A percentile compares a stretch with the other conserved stretches of the same genome.
Evolutionary conservation across 2,888 invertebrate species (phyloP).

Genomic region (Dendrolimus houi): DNA sequence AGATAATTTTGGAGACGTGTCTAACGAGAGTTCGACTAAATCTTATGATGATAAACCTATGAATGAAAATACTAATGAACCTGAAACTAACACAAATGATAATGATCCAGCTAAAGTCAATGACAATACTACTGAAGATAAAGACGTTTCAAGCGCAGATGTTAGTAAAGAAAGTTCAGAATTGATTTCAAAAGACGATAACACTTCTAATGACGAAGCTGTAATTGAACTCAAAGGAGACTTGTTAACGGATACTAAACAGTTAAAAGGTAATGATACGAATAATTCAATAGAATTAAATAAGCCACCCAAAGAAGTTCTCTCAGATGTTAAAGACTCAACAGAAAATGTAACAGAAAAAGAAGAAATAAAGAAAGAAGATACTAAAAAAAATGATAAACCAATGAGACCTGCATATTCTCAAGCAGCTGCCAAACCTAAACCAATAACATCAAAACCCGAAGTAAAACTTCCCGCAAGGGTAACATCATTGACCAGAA

Average conservation of each 20-base stretch:
- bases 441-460: constrained; percentile 39
- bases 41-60: constrained; percentile 22
- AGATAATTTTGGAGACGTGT: constrained; percentile 55
- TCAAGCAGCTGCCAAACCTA: constrained; percentile 71
- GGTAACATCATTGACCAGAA: constrained; percentile 40
- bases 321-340: neutral
- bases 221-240: neutral
- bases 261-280: neutral
- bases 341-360: neutral
- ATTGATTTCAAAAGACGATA: neutral
- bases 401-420: constrained; percentile 59
- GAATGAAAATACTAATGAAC: constrained; percentile 7
- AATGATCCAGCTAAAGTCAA: neutral
- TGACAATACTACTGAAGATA: constrained; percentile 4
- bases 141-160: neutral
- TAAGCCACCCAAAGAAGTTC: neutral
- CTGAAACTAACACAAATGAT: constrained; percentile 2
- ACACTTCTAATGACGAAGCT: neutral
- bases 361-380: constrained; percentile 25
- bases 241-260: neutral
- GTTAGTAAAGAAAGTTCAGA: neutral
- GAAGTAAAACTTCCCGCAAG: constrained; percentile 47
- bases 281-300: neutral
- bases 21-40: constrained; percentile 48
- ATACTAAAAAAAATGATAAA: constrained; percentile 40